These are phyloP conservation scores for Ellobius talpinus DNA, from an alignment of 2,113 vertebrate genomes.

Conservation along the genomic window DNA sequence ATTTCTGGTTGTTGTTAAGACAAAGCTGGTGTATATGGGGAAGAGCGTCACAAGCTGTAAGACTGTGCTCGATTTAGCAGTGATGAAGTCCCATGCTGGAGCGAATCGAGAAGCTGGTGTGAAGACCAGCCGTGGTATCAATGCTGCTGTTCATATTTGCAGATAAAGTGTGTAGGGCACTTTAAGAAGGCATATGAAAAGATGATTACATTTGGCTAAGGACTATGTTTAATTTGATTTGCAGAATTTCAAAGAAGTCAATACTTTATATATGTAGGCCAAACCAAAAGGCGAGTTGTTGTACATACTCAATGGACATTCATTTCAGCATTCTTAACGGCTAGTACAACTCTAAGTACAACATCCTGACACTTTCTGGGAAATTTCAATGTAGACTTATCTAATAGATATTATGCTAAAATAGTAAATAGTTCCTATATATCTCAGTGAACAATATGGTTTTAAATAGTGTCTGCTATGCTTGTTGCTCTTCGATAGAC, in stretches of 20 bases:
- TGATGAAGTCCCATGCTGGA: neutral
- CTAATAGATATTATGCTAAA: neutral
- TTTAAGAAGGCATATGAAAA: neutral
- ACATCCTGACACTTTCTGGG: neutral
- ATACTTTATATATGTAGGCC: neutral
- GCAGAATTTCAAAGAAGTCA: constrained; percentile 41
- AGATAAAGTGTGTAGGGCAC: neutral
- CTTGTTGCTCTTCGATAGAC: neutral
- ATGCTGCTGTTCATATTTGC: neutral
- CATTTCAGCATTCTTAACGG: neutral
- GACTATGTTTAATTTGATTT: constrained; percentile 58
- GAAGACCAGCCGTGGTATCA: neutral
- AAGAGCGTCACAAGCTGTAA: neutral
- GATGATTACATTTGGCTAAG: neutral
- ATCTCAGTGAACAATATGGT: neutral
- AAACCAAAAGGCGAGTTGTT: neutral
- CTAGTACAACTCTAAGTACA: neutral
- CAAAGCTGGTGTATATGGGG: neutral
- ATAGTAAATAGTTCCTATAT: neutral
- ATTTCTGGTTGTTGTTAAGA: neutral
- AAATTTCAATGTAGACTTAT: neutral
- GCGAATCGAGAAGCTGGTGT: neutral
- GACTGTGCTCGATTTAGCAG: neutral
- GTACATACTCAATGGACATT: neutral
- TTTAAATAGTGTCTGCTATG: neutral